Conservation (phyloP, 1,140 invertebrate genomes). For the Drosophila baimaii region DNA sequence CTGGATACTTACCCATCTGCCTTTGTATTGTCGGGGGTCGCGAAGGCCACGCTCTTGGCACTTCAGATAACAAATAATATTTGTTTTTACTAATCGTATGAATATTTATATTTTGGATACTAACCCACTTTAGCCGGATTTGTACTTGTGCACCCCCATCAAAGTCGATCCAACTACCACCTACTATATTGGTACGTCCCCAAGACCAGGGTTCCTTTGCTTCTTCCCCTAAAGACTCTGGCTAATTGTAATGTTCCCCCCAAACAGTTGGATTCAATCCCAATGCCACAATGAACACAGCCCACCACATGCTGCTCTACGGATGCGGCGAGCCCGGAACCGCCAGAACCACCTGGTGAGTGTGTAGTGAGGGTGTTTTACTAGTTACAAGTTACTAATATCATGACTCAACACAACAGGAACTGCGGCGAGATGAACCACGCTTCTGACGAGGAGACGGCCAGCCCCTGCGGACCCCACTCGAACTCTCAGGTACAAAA, state of each 20-base stretch:
- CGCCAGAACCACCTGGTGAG: constrained; percentile 89
- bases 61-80: neutral
- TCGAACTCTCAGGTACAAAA: constrained; percentile 86
- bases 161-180: constrained; percentile 88
- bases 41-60: constrained; percentile 16
- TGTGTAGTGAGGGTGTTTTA: neutral
- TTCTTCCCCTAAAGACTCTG: neutral
- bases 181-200: constrained; percentile 90
- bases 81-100: constrained; percentile 26
- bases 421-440: constrained; percentile 96
- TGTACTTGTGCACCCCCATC: constrained; percentile 93
- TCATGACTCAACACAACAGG: constrained; percentile 67
- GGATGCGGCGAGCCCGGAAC: constrained; percentile 95
- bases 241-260: constrained; percentile 7
- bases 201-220: neutral
- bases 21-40: constrained; percentile 26
- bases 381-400: neutral
- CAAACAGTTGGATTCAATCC: constrained; percentile 95
- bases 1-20: constrained; percentile 23
- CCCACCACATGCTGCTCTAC: constrained; percentile 98
- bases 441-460: constrained; percentile 84
- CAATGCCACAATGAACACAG: constrained; percentile 94
- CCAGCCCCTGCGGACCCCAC: constrained; percentile 89
- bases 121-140: constrained; percentile 88
- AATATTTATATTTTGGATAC: constrained; percentile 30